phyloP scores from a whole-genome alignment of 1,140 invertebrate genomes.

The Euwallacea similis region DNA sequence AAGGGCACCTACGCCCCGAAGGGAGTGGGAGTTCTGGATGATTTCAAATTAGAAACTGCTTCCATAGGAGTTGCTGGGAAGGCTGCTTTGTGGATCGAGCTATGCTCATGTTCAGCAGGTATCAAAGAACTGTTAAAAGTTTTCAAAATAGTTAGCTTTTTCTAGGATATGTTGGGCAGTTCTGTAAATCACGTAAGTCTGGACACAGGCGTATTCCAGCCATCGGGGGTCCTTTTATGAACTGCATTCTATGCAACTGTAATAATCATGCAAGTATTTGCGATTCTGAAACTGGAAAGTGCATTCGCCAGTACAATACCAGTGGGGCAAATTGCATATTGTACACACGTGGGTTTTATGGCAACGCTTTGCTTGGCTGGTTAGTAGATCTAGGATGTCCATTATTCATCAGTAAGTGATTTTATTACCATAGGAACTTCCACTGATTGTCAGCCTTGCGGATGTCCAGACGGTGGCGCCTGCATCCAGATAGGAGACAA shows the following conservation, averaged over 20 bases:
- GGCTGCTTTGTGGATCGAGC: constrained; percentile 90
- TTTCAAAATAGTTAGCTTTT: not conserved
- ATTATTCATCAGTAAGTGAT: too few species aligned
- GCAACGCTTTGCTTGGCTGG: constrained; percentile 82
- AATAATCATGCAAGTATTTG: constrained; percentile 95
- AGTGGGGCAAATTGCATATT: constrained; percentile 93
- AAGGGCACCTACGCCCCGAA: constrained; percentile 84
- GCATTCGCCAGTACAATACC: constrained; percentile 97
- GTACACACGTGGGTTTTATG: constrained; percentile 92
- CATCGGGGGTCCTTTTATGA: constrained; percentile 87
- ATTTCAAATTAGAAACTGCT: constrained; percentile 85
- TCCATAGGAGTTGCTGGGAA: constrained; percentile 77
- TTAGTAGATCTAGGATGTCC: constrained; percentile 10
- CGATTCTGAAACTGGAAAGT: constrained; percentile 91
- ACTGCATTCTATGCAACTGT: constrained; percentile 94
- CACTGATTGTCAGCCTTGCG: constrained; percentile 89
- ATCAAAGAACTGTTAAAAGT: constrained; percentile 1
- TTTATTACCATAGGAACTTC: constrained; percentile 63
- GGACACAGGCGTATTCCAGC: constrained; percentile 89
- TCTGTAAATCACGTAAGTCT: constrained; percentile 95
- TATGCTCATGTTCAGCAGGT: constrained; percentile 86
- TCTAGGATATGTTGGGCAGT: constrained; percentile 86
- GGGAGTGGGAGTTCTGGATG: constrained; percentile 88
- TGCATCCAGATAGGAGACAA: constrained; percentile 87
- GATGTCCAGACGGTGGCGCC: constrained; percentile 90